A percentile compares a stretch with the other conserved stretches of the same genome.
Evolutionary conservation across 2,888 invertebrate species (phyloP).

Genomic region (Unio pictorum): DNA sequence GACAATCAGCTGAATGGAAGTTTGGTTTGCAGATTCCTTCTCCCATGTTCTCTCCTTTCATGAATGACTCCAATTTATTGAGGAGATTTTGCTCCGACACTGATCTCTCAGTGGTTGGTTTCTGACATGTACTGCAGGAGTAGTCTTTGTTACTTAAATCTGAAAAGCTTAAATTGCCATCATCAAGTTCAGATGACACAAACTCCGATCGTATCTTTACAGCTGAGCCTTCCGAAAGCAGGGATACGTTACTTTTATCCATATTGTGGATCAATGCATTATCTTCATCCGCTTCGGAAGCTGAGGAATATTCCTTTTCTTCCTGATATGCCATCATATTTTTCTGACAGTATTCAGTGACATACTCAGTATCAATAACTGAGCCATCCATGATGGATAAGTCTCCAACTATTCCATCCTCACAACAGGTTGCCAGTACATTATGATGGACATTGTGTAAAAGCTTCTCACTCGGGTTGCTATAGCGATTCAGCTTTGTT

Average conservation of each 20-base stretch:
- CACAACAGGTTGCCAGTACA: slow-evolving; percentile 31
- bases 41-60: no score
- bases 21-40: no score
- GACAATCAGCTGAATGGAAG: no score
- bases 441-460: slow-evolving; percentile 35
- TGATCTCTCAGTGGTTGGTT: no score
- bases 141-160: no score
- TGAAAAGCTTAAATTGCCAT: slow-evolving; percentile 14
- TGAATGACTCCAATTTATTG: no score
- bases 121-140: no score
- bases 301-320: slow-evolving; percentile 47
- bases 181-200: slow-evolving; percentile 35
- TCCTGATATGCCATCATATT: slow-evolving; percentile 47
- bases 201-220: slow-evolving; percentile 42
- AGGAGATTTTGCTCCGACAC: no score
- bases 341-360: slow-evolving; percentile 61
- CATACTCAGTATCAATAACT: slow-evolving; percentile 64
- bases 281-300: slow-evolving; percentile 42
- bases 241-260: slow-evolving; percentile 48
- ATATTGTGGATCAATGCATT: slow-evolving; percentile 22
- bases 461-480: slow-evolving; percentile 39
- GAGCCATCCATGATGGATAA: slow-evolving; percentile 66
- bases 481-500: slow-evolving; percentile 38
- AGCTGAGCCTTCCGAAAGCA: slow-evolving; percentile 52
- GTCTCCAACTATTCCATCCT: slow-evolving; percentile 49